These are phyloP conservation scores for Augiades crinisus DNA, from an alignment of 2,888 invertebrate genomes.

Conservation along the genomic window DNA sequence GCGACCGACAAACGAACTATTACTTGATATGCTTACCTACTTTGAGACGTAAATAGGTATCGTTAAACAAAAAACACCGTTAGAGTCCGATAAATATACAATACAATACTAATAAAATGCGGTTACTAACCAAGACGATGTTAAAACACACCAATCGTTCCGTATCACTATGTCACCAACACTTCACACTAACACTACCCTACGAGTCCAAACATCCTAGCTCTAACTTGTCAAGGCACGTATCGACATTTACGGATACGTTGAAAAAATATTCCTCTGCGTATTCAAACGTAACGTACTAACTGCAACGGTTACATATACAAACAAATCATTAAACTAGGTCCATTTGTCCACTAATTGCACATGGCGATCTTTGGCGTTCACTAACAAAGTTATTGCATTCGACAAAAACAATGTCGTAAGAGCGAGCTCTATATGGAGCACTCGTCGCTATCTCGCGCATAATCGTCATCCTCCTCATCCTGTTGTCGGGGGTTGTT, in stretches of 20 bases:
- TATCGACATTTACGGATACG: slow-evolving; percentile 69
- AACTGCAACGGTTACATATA: slow-evolving; percentile 29
- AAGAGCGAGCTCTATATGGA: slow-evolving; percentile 72
- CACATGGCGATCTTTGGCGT: slow-evolving; percentile 68
- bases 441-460: slow-evolving; percentile 83
- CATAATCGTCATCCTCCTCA: slow-evolving; percentile 73
- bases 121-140: slow-evolving; percentile 60
- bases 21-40: slow-evolving; percentile 59
- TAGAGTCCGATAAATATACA: slow-evolving; percentile 41
- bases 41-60: slow-evolving; percentile 54
- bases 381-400: slow-evolving; percentile 44
- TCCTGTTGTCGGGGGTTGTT: slow-evolving; percentile 47
- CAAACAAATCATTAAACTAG: slow-evolving; percentile 23
- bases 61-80: slow-evolving; percentile 41
- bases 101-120: slow-evolving; percentile 65
- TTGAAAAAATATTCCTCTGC: slow-evolving; percentile 73
- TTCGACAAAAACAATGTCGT: slow-evolving; percentile 37
- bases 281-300: slow-evolving; percentile 45
- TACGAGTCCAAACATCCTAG: slow-evolving; percentile 38
- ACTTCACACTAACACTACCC: slow-evolving; percentile 40
- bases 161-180: slow-evolving; percentile 23
- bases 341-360: slow-evolving; percentile 39
- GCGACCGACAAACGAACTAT: slow-evolving; percentile 8
- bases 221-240: slow-evolving; percentile 69
- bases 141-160: slow-evolving; percentile 43